Percentiles rank a stretch among this genome's conserved stretches.
Evolutionary conservation across 2,113 vertebrate genomes (phyloP).

Genomic region (Heterotilapia buettikoferi): DNA sequence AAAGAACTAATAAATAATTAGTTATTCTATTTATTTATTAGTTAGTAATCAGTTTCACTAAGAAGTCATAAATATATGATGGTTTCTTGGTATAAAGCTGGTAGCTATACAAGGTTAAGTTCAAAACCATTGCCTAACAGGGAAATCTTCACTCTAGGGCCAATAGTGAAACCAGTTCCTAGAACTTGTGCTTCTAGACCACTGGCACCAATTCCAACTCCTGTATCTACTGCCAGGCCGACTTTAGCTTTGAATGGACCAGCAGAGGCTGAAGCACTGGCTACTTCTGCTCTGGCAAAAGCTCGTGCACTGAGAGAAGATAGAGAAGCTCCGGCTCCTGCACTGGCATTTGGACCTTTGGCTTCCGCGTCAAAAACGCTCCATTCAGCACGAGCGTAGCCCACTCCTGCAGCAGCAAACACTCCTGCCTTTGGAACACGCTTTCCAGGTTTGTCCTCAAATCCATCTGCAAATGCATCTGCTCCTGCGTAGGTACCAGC

Average conservation of each 20-base stretch:
- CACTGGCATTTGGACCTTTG: neutral
- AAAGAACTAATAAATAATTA: too few relatives aligned
- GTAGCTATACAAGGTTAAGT: too few relatives aligned
- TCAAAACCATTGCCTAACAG: neutral
- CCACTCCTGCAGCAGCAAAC: neutral
- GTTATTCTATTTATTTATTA: too few relatives aligned
- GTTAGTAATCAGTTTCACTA: too few relatives aligned
- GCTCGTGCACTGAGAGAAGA: neutral
- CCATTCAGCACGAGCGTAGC: neutral
- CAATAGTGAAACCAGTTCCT: neutral
- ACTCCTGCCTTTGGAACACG: neutral
- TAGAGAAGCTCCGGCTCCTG: fast-evolving
- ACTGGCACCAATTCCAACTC: fast-evolving
- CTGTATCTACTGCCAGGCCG: neutral
- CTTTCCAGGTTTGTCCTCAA: neutral
- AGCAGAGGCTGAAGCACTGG: neutral
- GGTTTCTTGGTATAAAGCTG: too few relatives aligned
- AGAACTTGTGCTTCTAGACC: neutral
- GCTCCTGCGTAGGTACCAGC: fast-evolving
- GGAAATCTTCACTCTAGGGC: neutral
- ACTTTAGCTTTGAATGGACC: neutral
- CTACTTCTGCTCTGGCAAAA: neutral
- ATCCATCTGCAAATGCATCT: fast-evolving
- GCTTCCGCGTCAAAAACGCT: neutral
- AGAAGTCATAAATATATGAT: too few relatives aligned